Base-by-base conservation (phyloP, 2,113 vertebrate genomes). In the Cichladusa arquata region DNA sequence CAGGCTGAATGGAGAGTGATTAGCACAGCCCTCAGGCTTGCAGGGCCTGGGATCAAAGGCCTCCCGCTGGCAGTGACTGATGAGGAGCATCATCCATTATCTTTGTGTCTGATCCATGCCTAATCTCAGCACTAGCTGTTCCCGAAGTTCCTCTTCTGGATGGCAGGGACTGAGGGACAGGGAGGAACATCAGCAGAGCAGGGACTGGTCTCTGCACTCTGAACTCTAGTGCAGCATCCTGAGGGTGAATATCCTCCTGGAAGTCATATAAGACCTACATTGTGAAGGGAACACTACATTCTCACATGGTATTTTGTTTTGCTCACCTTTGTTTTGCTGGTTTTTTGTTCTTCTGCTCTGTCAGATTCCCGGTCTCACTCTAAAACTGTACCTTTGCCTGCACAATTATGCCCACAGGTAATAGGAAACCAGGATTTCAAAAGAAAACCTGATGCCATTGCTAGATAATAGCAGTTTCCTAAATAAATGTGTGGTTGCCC, bases 371-470 rank as follows among this genome's bases (percentile, higher is more conserved):
- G 4, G 20, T 86, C 86, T 93, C 0, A 1, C 76, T 81, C 66
- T 23, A 76, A 72, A 90, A 94, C n/a, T 96, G 34, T 86, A 42
- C 79, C 70, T 96, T 97, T 94, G 92, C 72, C 57, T 73, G 76
- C 70, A 88, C 28, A 11, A 93, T 86, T 85, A 96, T 97, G 97
- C 96, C 97, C 94, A 98, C 96, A 93, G 98, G 97, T 98, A 94
- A 98, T 95, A 96, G 96, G 97, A 98, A 98, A 96, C 95, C 83
- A 25, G 61, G 36, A 85, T 97, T 98, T 98, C 96, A 89, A 95
- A 97, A 96, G 94, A 97, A 97, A 97, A 97, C 71, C 83, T 77
- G 97, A 98, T 97, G 87, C 86, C 86, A 77, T 80, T 95, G 89
- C 76, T 19, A 97, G 97, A 97, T 97, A 97, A 96, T 87, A 57